phyloP scores from a whole-genome alignment of 23 tunicate genomes.

The Halocynthia roretzi region DNA sequence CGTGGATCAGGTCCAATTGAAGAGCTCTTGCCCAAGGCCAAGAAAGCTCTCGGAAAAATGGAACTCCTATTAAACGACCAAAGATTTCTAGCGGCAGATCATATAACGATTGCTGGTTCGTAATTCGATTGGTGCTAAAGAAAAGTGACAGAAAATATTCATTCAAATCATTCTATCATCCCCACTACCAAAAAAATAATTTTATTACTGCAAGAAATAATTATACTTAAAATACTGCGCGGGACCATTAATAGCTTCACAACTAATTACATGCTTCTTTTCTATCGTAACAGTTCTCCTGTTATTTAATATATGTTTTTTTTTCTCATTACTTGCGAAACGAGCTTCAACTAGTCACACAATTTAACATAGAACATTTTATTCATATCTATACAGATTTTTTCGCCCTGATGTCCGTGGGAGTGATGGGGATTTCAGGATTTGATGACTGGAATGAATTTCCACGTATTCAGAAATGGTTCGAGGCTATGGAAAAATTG shows the following conservation, averaged over 20 bases:
- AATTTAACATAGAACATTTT: neutral
- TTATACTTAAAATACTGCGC: no score
- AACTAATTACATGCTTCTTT: no score
- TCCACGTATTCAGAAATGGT: constrained; percentile 8
- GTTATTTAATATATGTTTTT: no score
- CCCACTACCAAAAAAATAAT: no score
- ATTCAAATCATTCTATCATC: no score
- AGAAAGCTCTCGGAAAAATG: neutral
- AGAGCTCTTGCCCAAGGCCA: neutral
- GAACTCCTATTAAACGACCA: neutral
- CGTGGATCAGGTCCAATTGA: neutral
- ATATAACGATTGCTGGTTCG: constrained; percentile 12
- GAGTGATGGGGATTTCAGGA: neutral
- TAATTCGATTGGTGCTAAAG: no score
- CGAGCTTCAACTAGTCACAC: neutral
- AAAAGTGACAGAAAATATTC: no score
- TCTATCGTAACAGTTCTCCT: no score
- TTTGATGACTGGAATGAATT: neutral
- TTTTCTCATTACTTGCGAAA: neutral
- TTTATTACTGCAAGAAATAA: no score
- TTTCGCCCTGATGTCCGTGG: neutral
- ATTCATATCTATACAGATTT: neutral
- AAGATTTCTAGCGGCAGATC: constrained; percentile 7
- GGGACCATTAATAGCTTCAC: no score
- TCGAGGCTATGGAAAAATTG: neutral